These are phyloP conservation scores for Drosophila lini DNA, from an alignment of 1,140 invertebrate species.

Conservation along the genomic window DNA sequence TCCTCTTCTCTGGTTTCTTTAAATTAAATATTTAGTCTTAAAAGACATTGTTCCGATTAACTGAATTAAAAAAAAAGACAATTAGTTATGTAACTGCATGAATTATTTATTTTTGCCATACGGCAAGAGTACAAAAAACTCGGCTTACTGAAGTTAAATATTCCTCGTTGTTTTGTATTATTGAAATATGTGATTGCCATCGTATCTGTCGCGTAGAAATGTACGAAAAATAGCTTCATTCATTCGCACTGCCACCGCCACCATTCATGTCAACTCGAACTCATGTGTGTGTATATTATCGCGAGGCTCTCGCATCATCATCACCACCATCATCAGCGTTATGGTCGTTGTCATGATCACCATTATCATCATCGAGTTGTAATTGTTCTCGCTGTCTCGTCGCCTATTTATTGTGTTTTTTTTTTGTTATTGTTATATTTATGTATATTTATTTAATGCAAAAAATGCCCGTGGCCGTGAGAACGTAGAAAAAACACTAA, in stretches of 20 bases:
- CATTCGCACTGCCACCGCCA: conserved; percentile 17
- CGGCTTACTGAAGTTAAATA: neutral
- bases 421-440: conserved; percentile 31
- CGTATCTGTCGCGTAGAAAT: conserved; percentile 28
- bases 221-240: conserved; percentile 42
- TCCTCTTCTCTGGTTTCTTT: neutral
- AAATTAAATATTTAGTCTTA: neutral
- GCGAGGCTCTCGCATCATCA: conserved; percentile 10
- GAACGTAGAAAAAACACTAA: conserved; percentile 35
- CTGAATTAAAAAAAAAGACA: neutral
- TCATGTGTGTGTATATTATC: conserved; percentile 25
- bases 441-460: conserved; percentile 56
- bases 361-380: conserved; percentile 49
- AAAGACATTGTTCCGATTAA: neutral
- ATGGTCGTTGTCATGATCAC: conserved; percentile 38
- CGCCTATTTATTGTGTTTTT: conserved; percentile 40
- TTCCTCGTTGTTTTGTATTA: conserved; percentile 2
- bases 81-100: conserved; percentile 1
- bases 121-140: neutral
- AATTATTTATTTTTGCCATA: neutral
- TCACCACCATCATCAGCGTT: conserved; percentile 12
- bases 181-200: conserved; percentile 2
- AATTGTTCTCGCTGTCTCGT: conserved; percentile 32
- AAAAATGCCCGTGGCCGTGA: conserved; percentile 52
- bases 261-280: conserved; percentile 37